Percentiles rank a stretch among this genome's conserved stretches.
Conservation (phyloP, 2,888 invertebrate species). For the Idaea dimidiata region DNA sequence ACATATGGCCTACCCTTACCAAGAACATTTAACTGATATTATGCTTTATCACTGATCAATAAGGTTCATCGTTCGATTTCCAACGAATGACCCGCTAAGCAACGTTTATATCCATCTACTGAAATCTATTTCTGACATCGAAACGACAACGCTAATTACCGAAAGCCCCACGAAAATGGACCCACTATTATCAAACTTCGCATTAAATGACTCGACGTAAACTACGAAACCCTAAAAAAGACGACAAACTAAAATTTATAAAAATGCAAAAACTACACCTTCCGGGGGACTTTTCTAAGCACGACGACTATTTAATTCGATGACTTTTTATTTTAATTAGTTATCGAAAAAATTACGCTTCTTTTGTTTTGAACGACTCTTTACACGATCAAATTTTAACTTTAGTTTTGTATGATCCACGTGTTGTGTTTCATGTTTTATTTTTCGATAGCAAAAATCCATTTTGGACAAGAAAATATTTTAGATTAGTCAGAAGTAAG, state of each 20-base stretch:
- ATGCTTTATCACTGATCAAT: too few relatives aligned
- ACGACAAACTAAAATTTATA: conserved; percentile 24
- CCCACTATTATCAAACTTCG: conserved; percentile 21
- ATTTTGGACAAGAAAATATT: not conserved
- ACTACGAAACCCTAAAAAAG: not conserved
- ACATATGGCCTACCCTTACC: too few relatives aligned
- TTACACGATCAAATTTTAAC: not conserved
- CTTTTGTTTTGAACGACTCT: not conserved
- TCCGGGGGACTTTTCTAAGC: conserved; percentile 30
- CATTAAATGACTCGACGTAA: conserved; percentile 21
- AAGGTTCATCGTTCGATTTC: not conserved
- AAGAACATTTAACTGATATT: too few relatives aligned
- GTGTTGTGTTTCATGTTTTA: not conserved
- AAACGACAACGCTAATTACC: not conserved
- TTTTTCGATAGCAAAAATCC: not conserved
- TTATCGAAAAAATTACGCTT: not conserved
- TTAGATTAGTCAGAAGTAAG: not conserved
- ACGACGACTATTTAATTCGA: conserved; percentile 15
- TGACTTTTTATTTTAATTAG: not conserved
- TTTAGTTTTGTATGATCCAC: not conserved
- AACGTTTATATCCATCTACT: not conserved
- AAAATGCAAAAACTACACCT: conserved; percentile 34
- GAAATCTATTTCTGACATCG: not conserved
- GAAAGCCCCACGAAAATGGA: conserved; percentile 13
- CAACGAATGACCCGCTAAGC: not conserved